Evolutionary conservation across 2,888 invertebrate genomes (phyloP).

Genomic region (Nemapogon koenigi): DNA sequence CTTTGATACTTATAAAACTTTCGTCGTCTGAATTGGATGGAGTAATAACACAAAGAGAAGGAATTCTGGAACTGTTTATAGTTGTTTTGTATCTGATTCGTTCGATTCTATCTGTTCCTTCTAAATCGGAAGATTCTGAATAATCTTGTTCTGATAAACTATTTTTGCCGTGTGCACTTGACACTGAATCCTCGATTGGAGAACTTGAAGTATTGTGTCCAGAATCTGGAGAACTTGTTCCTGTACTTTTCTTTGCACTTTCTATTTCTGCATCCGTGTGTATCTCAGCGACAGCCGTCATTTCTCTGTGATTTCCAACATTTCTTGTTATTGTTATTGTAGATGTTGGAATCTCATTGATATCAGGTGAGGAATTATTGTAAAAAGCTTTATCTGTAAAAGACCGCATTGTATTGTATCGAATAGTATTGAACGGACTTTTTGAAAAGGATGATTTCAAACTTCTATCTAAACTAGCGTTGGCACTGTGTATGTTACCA

Average conservation of each 20-base stretch:
- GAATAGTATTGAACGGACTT: slow-evolving; percentile 45
- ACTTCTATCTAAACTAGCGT: slow-evolving; percentile 64
- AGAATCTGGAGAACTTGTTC: slow-evolving; percentile 80
- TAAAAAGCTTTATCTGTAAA: slow-evolving; percentile 38
- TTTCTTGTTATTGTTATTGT: slow-evolving; percentile 48
- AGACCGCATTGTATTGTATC: slow-evolving; percentile 38
- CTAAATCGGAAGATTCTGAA: slow-evolving; percentile 86
- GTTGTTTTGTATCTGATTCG: slow-evolving; percentile 85
- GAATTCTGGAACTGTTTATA: slow-evolving; percentile 86
- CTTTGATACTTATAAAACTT: slow-evolving; percentile 55
- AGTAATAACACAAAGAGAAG: slow-evolving; percentile 91
- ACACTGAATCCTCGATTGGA: slow-evolving; percentile 76
- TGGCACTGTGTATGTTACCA: slow-evolving; percentile 55
- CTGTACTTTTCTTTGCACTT: slow-evolving; percentile 61
- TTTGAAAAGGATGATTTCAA: slow-evolving; percentile 43
- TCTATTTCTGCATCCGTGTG: slow-evolving; percentile 54
- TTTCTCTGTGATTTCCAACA: slow-evolving; percentile 53
- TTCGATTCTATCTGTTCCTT: slow-evolving; percentile 87
- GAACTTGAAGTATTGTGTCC: slow-evolving; percentile 84
- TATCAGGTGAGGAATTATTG: slow-evolving; percentile 45
- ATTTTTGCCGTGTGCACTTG: slow-evolving; percentile 72
- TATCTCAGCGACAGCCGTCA: slow-evolving; percentile 65
- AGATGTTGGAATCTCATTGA: slow-evolving; percentile 32
- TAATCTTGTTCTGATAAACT: slow-evolving; percentile 82
- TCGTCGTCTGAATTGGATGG: slow-evolving; percentile 89